Evolutionary conservation across 1,140 invertebrate species (phyloP).

Genomic region (Lordiphosa stackelbergi): DNA sequence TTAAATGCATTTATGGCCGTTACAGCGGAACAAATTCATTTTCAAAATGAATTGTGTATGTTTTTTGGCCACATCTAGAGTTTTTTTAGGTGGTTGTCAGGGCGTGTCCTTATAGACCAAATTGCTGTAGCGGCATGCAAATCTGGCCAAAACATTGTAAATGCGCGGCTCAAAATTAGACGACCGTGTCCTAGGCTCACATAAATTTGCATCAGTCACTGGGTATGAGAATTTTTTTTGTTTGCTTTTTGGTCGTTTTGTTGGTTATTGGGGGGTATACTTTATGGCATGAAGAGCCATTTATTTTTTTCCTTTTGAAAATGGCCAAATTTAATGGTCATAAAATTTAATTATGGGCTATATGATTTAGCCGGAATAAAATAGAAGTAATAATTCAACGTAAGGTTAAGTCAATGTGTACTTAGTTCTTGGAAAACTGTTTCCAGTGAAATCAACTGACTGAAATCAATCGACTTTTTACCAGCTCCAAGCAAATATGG

Average conservation of each 20-base stretch:
- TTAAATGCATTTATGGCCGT: slow-evolving; percentile 75
- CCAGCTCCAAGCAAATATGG: no score
- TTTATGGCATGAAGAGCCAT: slow-evolving; percentile 57
- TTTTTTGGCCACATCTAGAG: slow-evolving; percentile 37
- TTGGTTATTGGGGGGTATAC: slow-evolving; percentile 45
- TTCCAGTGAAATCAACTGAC: no score
- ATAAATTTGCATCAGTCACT: slow-evolving; percentile 71
- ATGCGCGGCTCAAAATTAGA: slow-evolving; percentile 64
- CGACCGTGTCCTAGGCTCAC: slow-evolving; percentile 28
- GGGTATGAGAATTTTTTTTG: slow-evolving; percentile 29
- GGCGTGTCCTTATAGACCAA: slow-evolving; percentile 28
- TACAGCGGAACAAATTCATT: slow-evolving; percentile 75
- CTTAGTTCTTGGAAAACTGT: background rate
- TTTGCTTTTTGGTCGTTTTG: slow-evolving; percentile 4
- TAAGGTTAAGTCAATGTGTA: slow-evolving; percentile 5
- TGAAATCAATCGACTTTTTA: no score
- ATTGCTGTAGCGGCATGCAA: slow-evolving; percentile 41
- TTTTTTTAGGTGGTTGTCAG: slow-evolving; percentile 16
- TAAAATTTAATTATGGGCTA: slow-evolving; percentile 70
- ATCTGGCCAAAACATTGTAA: slow-evolving; percentile 64
- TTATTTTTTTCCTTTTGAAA: slow-evolving; percentile 44
- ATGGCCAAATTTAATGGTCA: slow-evolving; percentile 67
- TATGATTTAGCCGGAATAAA: slow-evolving; percentile 29
- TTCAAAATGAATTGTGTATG: slow-evolving; percentile 68
- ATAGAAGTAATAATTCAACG: slow-evolving; percentile 16